Base-by-base conservation (phyloP, 2,797 vertebrate genomes). In the Falco cherrug region DNA sequence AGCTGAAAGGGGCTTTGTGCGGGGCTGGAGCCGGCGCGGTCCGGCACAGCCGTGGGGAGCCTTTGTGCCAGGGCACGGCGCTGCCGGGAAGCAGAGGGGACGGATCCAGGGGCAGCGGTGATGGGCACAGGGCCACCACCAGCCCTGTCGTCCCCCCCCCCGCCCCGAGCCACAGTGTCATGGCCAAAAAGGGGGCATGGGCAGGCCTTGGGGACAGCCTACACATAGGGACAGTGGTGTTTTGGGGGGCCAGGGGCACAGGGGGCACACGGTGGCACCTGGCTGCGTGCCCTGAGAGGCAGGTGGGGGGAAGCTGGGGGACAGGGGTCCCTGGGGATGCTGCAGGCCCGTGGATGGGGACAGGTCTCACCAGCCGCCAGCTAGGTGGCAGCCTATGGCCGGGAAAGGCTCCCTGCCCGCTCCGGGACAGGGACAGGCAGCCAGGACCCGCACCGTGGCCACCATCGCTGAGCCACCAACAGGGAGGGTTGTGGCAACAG, bases 1-100 rank as follows among this genome's bases (percentile, higher is more conserved):
- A 0, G 61, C 68, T 96, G 89, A 95, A 96, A 94, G 79, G 67
- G 43, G 29, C 89, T 87, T 95, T 96, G 96, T 95, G 83, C 1
- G 1, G 57, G 31, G 53, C 18, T 6, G 20, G 91, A 76, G 87
- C 51, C 24, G 16, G 20, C 29, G 5, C 45, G 60, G 51, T 68
- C n/a, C 6, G 7, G 90, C 92, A 54, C 73, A 15, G 86, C 65
- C 84, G 21, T 14, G 60, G 77, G 65, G 53, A 7, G 16, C 16
- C 76, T 69, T 56, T 82, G 86, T 96, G 87, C 79, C 26, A 3
- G 50, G 29, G 68, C 91, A 37, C 61, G 13, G 31, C 31, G 3
- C 48, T 93, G 90, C 87, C 83, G 45, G 89, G 92, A 90, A 90
- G 3, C 2, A 4, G 0, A 24, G 21, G 83, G 31, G 24, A 13